These are phyloP conservation scores for Leptinotarsa texana DNA, from an alignment of 1,140 invertebrate genomes.

Conservation along the genomic window DNA sequence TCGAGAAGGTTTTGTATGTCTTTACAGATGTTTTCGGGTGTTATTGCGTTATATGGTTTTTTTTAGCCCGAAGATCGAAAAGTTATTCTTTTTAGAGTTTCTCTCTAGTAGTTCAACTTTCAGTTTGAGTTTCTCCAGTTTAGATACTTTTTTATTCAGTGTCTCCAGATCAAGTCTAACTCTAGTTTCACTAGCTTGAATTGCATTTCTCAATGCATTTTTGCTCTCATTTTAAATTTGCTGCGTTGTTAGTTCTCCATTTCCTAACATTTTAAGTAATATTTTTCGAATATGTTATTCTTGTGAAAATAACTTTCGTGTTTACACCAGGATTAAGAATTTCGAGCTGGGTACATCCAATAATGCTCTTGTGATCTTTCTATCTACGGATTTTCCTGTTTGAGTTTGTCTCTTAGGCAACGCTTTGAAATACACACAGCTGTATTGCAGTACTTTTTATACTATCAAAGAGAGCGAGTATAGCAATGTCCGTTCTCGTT, in stretches of 20 bases:
- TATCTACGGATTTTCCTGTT: not conserved
- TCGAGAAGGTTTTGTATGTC: not conserved
- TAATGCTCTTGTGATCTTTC: not conserved
- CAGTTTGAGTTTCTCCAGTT: not conserved
- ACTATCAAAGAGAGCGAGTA: too few relatives aligned
- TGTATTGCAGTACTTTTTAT: too few relatives aligned
- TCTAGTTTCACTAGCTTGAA: conserved; percentile 14
- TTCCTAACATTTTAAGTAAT: not conserved
- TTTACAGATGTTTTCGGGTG: not conserved
- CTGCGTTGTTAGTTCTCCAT: not conserved
- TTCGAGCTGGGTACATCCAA: not conserved
- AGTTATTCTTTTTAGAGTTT: not conserved
- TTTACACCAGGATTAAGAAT: not conserved
- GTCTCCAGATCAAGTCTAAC: conserved; percentile 9
- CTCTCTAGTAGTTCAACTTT: not conserved
- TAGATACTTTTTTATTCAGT: not conserved
- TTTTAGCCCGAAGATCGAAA: not conserved
- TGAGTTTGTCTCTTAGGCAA: not conserved
- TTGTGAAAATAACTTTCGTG: not conserved
- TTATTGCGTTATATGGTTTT: not conserved
- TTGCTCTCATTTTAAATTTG: conserved; percentile 2
- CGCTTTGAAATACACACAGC: not conserved
- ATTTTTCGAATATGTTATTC: not conserved
- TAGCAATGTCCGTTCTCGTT: too few relatives aligned
- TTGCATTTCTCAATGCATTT: conserved; percentile 3